Base-by-base conservation (phyloP, 2,888 invertebrate species). In the Scaptomyza tumidula region DNA sequence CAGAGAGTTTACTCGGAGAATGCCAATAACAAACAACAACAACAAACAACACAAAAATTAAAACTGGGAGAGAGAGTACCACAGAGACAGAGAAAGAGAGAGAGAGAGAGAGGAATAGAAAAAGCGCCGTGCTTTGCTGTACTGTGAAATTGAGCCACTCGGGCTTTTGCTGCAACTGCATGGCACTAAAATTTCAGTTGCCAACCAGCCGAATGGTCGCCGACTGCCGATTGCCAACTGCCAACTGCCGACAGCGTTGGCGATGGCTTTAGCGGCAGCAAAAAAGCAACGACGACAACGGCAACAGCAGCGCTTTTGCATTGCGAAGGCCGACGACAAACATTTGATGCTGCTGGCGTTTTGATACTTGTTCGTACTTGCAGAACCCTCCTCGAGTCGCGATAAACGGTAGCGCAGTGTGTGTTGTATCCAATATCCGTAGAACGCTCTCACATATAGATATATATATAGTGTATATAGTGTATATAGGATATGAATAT, bases 311-410 rank as follows among this genome's bases (percentile, higher is more conserved):
- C 61, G 59, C 48, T 70, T 41, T 70, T 71, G 69, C 71, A 69
- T 61, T 69, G 57, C 79, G 75, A 75, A 78, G 75, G 75, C 63
- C 75, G 75, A 66, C 62, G 74, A 75, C 78, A 75, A 78, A 61
- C 62, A 75, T 68, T 78, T 75, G 77, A 76, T 74, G 72, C 77
- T 75, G 75, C 63, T 68, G 61, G 68, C 61, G 59, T 66, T 68
- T 62, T 54, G 78, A 61, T 73, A 67, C 78, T 73, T 54, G 74
- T 50, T 78, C 54, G 62, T 66, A 63, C 69, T 75, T 74, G 61
- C 75, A 78, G 79, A 75, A 52, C 49, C 79, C 73, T 62, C 78
- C 56, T 60, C 79, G 62, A 75, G 57, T 68, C 69, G 75, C 75
- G 73, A 52, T 75, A 72, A 70, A 75, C 72, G 72, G 54, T 44